Base-by-base conservation (phyloP, 92 coral and sea anemone genomes). In the Siderastrea radians region DNA sequence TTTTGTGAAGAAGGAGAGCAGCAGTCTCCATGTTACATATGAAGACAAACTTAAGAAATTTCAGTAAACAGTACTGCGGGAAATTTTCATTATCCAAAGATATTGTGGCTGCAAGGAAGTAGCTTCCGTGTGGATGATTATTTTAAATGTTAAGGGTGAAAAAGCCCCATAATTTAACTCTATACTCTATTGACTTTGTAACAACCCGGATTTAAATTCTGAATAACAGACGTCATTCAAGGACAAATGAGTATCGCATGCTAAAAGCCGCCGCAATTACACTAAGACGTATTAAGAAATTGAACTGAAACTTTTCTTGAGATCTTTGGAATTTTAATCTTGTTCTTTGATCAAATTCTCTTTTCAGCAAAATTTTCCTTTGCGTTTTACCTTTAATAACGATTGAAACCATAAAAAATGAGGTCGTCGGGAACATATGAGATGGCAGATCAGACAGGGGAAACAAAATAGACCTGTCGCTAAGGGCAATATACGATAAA, bases 181-280 rank as follows among this genome's bases (percentile, higher is more conserved):
- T 49, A 14, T 67, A 46, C 83, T 43, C 15, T 69, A 71, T 69
- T 81, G 43, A 57, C 77, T 54, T 81, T 81, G 63, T 53, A 81
- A 54, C 75, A 19, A 45, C 61, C n/a, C 26, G 26, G 66, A 26
- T 45, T 53, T 69, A 6, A 72, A 72, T 72, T 49, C 43, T 68
- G 50, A 68, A 69, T 10, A 73, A 6, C 52, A 52, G 16, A 44
- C 26, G 60, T 53, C 45, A 3, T 26, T 7, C 12, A 0, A 8
- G 10, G 62, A 51, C 9, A 52, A 12, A n/a, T 3, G 17, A 51
- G 51, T 73, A 73, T 45, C 3, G 10, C 19, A 3, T 69, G 17
- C 47, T 53, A 69, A 69, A 46, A 13, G 48, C 43, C 68, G 49
- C 72, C 12, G 9, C 43, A 67, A 67, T 67, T 67, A 67, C 12